phyloP scores from a whole-genome alignment of 2,113 vertebrate species.

The Megaceryle torquata region DNA sequence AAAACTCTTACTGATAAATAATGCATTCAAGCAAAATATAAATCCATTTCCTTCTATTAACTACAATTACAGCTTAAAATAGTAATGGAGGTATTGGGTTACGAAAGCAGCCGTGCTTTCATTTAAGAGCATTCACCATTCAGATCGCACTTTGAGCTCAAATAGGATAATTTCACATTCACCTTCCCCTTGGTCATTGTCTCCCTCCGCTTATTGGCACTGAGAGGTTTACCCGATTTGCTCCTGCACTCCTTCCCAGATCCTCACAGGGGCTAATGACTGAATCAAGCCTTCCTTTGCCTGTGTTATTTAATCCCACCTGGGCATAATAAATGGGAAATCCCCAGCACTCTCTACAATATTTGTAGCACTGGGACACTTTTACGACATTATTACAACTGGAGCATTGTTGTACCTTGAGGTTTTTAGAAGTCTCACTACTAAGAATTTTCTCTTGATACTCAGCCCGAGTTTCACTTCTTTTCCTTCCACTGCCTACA shows the following conservation, averaged over 20 bases:
- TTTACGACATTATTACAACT: slow-evolving; percentile 45
- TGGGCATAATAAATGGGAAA: slow-evolving; percentile 55
- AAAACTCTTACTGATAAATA: slow-evolving; percentile 35
- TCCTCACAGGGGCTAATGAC: slow-evolving; percentile 26
- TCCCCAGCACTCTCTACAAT: slow-evolving; percentile 39
- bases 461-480: not conserved
- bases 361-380: slow-evolving; percentile 34
- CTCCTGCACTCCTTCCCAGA: slow-evolving; percentile 2
- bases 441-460: slow-evolving; percentile 12
- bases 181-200: slow-evolving; percentile 21
- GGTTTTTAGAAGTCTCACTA: slow-evolving; percentile 10
- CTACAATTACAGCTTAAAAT: slow-evolving; percentile 51
- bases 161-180: slow-evolving; percentile 51
- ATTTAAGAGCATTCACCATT: slow-evolving; percentile 47
- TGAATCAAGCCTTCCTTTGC: slow-evolving; percentile 33
- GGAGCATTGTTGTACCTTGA: slow-evolving; percentile 44
- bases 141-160: not conserved
- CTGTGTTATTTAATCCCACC: slow-evolving; percentile 39
- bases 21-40: slow-evolving; percentile 54
- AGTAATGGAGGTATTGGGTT: slow-evolving; percentile 37
- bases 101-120: slow-evolving; percentile 22
- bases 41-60: slow-evolving; percentile 55
- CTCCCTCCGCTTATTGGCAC: not conserved
- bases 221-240: not conserved
- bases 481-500: slow-evolving; percentile 9